Evolutionary conservation across 1,140 invertebrate species (phyloP).

Genomic region (Ips typographus): DNA sequence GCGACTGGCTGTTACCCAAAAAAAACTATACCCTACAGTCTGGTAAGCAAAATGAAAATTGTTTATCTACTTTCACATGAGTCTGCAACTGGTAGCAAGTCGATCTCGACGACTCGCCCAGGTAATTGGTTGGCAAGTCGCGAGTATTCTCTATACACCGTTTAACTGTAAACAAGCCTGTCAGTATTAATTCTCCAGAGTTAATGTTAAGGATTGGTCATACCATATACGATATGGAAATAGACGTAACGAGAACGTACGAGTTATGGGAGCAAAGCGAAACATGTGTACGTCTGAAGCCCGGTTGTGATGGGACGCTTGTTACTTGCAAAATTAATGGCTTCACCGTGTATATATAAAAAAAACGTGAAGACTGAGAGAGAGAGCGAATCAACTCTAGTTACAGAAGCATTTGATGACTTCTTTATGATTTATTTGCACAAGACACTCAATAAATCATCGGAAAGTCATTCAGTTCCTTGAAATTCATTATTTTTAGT

Average conservation of each 20-base stretch:
- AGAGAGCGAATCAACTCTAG: too few species aligned
- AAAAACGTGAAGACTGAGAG: too few species aligned
- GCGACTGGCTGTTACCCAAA: not conserved
- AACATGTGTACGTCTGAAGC: slow-evolving; percentile 7
- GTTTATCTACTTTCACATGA: not conserved
- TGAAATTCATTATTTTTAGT: too few species aligned
- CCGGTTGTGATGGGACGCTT: slow-evolving; percentile 6
- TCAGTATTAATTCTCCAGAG: slow-evolving; percentile 12
- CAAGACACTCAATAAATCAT: too few species aligned
- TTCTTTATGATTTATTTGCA: too few species aligned
- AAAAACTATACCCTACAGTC: too few species aligned
- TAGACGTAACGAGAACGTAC: slow-evolving; percentile 23
- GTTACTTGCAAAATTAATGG: slow-evolving; percentile 6
- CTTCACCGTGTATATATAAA: not conserved
- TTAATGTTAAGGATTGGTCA: slow-evolving; percentile 19
- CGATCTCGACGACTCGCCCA: not conserved
- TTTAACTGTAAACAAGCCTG: slow-evolving; percentile 24
- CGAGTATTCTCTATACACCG: slow-evolving; percentile 16
- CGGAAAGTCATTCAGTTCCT: too few species aligned
- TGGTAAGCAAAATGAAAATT: too few species aligned
- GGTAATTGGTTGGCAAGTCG: slow-evolving; percentile 3
- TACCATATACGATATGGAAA: slow-evolving; percentile 23
- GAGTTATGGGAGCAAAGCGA: slow-evolving; percentile 13
- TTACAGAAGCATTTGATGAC: too few species aligned
- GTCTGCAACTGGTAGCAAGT: not conserved